These are phyloP conservation scores for Chalcosyrphus nemorum DNA, from an alignment of 2,888 invertebrate species.

Conservation along the genomic window DNA sequence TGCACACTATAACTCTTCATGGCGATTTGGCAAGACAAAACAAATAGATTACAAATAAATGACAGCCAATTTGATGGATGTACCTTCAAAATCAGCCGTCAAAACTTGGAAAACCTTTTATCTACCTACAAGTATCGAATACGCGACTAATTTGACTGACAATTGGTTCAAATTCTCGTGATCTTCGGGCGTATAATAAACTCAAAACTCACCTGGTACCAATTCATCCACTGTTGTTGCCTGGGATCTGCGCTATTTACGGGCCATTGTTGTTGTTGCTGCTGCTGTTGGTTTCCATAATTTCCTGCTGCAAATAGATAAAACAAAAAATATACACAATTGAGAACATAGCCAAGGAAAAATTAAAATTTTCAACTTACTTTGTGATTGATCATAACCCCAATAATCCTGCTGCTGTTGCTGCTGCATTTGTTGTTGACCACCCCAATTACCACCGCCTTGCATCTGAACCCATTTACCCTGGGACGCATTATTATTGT, in stretches of 20 bases:
- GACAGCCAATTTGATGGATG: no score
- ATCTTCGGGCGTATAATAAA: no score
- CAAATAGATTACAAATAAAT: no score
- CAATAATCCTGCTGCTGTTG: constrained; percentile 78
- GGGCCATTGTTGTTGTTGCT: constrained; percentile 77
- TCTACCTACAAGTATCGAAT: no score
- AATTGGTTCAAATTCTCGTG: no score
- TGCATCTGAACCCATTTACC: constrained; percentile 73
- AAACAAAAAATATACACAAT: not conserved
- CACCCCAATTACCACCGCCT: constrained; percentile 58
- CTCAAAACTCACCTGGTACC: constrained; percentile 81
- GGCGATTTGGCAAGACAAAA: no score
- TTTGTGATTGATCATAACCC: constrained; percentile 80
- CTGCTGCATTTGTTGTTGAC: constrained; percentile 72
- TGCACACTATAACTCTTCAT: no score
- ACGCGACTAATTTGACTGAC: no score
- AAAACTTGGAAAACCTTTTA: no score
- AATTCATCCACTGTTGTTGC: constrained; percentile 81
- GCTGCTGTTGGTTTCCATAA: constrained; percentile 59
- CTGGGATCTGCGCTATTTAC: constrained; percentile 77
- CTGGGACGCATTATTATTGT: constrained; percentile 63
- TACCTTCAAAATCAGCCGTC: no score
- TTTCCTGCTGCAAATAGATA: constrained; percentile 12
- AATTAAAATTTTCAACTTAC: constrained; percentile 74
- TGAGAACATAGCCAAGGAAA: no score